Conservation (phyloP, 2,888 invertebrate genomes). For the Caenorhabditis sp. region DNA sequence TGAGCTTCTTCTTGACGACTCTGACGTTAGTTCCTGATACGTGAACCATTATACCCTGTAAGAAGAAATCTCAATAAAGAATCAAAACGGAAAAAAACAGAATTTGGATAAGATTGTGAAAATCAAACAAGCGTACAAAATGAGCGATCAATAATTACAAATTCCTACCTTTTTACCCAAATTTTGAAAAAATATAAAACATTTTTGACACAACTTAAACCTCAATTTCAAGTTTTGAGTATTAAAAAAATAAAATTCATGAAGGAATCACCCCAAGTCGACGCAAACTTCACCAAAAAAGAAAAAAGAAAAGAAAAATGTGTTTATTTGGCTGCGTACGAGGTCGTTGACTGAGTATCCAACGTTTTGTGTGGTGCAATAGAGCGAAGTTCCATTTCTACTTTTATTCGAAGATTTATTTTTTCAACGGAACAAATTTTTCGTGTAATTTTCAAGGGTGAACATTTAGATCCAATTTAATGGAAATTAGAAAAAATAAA, state of each 20-base stretch:
- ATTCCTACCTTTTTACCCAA: no score
- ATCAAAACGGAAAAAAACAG: neutral
- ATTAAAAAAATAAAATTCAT: no score
- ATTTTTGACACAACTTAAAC: no score
- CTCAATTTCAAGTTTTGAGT: no score
- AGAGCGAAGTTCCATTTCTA: slow-evolving; percentile 22
- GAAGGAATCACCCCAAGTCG: neutral
- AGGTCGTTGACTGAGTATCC: slow-evolving; percentile 36
- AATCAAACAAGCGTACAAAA: no score
- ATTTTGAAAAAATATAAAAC: no score
- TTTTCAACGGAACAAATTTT: neutral
- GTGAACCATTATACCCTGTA: slow-evolving; percentile 67
- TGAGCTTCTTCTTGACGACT: slow-evolving; percentile 95
- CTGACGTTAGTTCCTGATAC: slow-evolving; percentile 79
- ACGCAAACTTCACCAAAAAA: slow-evolving; percentile 20
- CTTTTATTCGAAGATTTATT: neutral
- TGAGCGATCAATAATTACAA: no score
- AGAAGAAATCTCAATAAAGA: neutral
- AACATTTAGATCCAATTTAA: no score
- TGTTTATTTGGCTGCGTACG: slow-evolving; percentile 20
- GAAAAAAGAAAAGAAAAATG: slow-evolving; percentile 28
- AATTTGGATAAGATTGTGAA: no score
- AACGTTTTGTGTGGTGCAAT: slow-evolving; percentile 26
- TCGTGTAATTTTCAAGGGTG: no score
- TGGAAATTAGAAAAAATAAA: no score